Percentiles rank a stretch among this genome's conserved stretches.
Conservation (phyloP, 2,113 vertebrate species). For the Pseudonaja textilis region DNA sequence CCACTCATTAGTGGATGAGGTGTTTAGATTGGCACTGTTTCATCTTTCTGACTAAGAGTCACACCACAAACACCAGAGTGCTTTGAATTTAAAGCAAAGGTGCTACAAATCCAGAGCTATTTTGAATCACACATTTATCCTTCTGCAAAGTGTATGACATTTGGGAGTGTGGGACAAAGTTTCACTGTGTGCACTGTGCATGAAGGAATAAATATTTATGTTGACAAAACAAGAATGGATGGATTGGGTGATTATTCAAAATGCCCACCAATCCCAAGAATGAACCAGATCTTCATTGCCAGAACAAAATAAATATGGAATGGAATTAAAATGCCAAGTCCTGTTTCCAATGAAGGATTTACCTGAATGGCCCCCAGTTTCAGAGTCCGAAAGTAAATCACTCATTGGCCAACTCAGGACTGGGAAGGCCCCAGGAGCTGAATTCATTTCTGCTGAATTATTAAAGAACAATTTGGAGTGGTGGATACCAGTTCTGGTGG, state of each 20-base stretch:
- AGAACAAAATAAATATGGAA: background rate
- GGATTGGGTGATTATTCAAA: slow-evolving; percentile 48
- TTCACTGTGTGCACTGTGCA: slow-evolving; percentile 42
- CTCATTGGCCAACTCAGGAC: too few species aligned
- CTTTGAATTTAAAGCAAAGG: slow-evolving; percentile 25
- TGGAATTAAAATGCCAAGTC: too few species aligned
- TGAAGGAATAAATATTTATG: slow-evolving; percentile 61
- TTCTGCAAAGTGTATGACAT: slow-evolving; percentile 12
- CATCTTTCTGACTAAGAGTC: slow-evolving; percentile 20
- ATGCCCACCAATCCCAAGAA: slow-evolving; percentile 38
- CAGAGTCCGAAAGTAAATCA: too few species aligned
- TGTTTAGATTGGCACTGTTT: slow-evolving; percentile 33
- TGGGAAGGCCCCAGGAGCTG: too few species aligned
- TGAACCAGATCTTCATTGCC: slow-evolving; percentile 42
- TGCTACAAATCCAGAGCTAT: slow-evolving; percentile 22
- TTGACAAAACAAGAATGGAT: slow-evolving; percentile 34
- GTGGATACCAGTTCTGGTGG: too few species aligned
- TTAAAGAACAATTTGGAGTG: too few species aligned
- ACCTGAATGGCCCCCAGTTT: too few species aligned
- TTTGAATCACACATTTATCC: slow-evolving; percentile 28
- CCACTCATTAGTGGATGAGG: slow-evolving; percentile 15
- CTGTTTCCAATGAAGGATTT: too few species aligned
- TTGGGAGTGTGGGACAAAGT: background rate
- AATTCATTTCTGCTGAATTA: too few species aligned
- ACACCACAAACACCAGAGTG: slow-evolving; percentile 37